Percentiles rank a stretch among this genome's conserved stretches.
These are phyloP conservation scores for Andrena bucephala DNA, from an alignment of 2,888 invertebrate genomes.

Conservation along the genomic window DNA sequence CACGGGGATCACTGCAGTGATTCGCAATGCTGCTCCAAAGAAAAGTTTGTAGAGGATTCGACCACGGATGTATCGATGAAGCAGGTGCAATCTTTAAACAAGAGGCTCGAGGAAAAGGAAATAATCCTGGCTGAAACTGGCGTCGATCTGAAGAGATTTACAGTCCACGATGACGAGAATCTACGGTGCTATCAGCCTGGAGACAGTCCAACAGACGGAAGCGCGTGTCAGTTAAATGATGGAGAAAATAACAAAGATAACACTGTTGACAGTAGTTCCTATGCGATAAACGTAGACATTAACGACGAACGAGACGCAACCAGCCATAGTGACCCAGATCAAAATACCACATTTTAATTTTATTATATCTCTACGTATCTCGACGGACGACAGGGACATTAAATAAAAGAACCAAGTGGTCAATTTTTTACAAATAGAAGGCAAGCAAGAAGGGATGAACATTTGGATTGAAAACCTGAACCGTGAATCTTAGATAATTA, in stretches of 20 bases:
- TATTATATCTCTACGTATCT: not conserved
- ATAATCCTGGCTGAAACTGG: slow-evolving; percentile 63
- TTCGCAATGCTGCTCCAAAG: slow-evolving; percentile 80
- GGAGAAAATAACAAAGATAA: slow-evolving; percentile 42
- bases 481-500: not conserved
- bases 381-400: not conserved
- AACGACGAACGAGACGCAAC: slow-evolving; percentile 35
- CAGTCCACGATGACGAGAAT: slow-evolving; percentile 56
- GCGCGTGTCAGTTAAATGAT: slow-evolving; percentile 16
- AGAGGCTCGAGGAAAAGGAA: slow-evolving; percentile 74
- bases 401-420: not conserved
- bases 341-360: slow-evolving; percentile 1
- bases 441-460: not conserved
- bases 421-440: not conserved
- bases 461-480: not conserved
- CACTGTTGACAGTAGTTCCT: slow-evolving; percentile 36
- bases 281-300: slow-evolving; percentile 53
- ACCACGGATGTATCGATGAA: slow-evolving; percentile 16
- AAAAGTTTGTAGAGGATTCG: slow-evolving; percentile 64
- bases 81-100: slow-evolving; percentile 57
- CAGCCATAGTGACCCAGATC: not conserved
- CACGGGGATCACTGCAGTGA: slow-evolving; percentile 79
- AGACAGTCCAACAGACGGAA: slow-evolving; percentile 1
- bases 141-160: slow-evolving; percentile 69
- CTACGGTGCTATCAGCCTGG: not conserved